phyloP scores from a whole-genome alignment of 2,113 vertebrate species.

The Tachycineta bicolor region DNA sequence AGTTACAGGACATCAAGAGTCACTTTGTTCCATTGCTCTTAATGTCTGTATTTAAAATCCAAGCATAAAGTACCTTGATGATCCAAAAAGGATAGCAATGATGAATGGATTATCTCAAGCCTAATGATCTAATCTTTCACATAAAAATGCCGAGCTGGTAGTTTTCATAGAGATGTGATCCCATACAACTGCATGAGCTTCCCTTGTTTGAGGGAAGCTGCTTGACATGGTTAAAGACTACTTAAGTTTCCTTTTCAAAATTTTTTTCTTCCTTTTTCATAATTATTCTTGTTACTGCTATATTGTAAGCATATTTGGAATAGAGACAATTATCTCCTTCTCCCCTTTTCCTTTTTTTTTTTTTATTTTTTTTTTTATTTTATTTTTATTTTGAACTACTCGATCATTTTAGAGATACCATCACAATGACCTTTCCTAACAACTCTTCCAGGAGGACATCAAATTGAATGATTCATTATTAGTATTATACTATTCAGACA shows the following conservation, averaged over 20 bases:
- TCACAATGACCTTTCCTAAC: not conserved
- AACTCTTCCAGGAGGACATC: not conserved
- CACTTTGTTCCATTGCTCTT: not conserved
- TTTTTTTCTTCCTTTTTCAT: not conserved
- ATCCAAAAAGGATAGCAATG: not conserved
- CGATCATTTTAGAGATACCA: not conserved
- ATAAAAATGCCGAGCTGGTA: not conserved
- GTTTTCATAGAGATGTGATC: not conserved
- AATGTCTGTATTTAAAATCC: not conserved
- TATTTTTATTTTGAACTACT: not conserved
- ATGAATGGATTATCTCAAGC: not conserved
- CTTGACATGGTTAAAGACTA: not conserved
- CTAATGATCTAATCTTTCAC: not conserved
- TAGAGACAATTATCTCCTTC: not conserved
- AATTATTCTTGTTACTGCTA: not conserved
- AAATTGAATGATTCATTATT: not conserved
- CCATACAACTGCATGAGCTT: not conserved
- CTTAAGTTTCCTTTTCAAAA: not conserved
- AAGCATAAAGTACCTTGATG: not conserved
- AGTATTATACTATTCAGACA: not conserved
- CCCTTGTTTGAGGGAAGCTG: not conserved
- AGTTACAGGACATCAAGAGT: not conserved
- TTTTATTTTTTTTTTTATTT: too few relatives aligned
- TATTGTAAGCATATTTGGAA: not conserved
- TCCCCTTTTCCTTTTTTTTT: not conserved